phyloP scores from a whole-genome alignment of 2,113 vertebrate genomes.

The Myocastor coypus region DNA sequence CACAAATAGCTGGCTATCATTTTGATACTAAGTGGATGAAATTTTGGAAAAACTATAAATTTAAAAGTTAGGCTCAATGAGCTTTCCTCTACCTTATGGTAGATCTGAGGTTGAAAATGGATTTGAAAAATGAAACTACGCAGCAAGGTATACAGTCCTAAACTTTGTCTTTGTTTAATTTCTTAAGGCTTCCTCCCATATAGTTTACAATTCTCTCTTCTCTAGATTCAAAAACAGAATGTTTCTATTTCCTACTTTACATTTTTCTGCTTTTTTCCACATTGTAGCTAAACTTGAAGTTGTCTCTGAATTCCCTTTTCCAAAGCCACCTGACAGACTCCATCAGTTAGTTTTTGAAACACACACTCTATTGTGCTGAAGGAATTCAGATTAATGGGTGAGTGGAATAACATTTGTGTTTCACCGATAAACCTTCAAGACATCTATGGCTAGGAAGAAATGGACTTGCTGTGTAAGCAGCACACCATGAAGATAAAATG shows the following conservation, averaged over 20 bases:
- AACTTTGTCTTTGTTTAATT: neutral
- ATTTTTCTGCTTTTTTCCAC: neutral
- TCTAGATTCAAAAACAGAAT: neutral
- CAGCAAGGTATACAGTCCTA: neutral
- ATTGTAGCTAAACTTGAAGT: neutral
- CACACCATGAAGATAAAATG: neutral
- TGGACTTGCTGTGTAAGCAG: neutral
- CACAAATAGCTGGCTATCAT: neutral
- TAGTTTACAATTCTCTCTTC: neutral
- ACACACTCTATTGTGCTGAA: neutral
- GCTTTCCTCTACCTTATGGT: neutral
- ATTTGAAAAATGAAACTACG: neutral
- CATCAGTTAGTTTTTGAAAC: neutral
- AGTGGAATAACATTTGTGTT: neutral
- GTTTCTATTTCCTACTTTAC: neutral
- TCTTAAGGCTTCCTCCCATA: neutral
- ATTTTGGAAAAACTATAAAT: neutral
- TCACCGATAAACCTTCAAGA: slow-evolving; percentile 45
- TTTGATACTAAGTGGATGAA: neutral
- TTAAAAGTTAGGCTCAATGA: neutral
- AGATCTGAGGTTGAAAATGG: neutral
- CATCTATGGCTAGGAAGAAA: slow-evolving; percentile 24
- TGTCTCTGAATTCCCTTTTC: neutral
- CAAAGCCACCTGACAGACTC: neutral
- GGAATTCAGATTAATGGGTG: neutral